Base-by-base conservation (phyloP, 1,140 invertebrate species). In the Brachionus rotundiformis region DNA sequence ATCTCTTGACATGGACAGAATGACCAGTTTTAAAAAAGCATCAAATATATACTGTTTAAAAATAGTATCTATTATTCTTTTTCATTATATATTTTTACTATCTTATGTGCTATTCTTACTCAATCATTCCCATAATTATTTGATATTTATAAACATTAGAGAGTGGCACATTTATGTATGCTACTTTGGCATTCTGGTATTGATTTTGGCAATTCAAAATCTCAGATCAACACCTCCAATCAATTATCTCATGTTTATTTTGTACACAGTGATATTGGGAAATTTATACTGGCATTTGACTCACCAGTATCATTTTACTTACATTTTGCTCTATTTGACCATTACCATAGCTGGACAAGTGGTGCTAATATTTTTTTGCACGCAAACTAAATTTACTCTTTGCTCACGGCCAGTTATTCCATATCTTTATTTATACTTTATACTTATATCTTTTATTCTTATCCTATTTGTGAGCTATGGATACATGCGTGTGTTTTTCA, bases 301-400 rank as follows among this genome's bases (percentile, higher is more conserved):
- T 19, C 44, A 25, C 29, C 13, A 41, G 8, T 41, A 73, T 44
- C 16, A 31, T 23, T 27, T 29, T 13, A 19, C 19, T 19, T 73
- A 13, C 2, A 13, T 73, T 25, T 44, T 73, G 16, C 44, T 73
- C n/a, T 13, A 23, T 44, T 44, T 73, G 36, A 73, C 41, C 19
- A 73, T 44, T 13, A 73, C 36, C 10, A 73, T 31, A 44, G 19
- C 29, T 11, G 33, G 36, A n/a, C 68, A 73, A 73, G 13, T 73
- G 3, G 39, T 31, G 1, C 19, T 73, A 2, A 44, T 73, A n/a
- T 25, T 16, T 44, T 73, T 73, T 73, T 73, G 68, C 36, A 33
- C 59, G 47, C 49, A 54, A 49, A 29, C 59, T 19, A 77, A 77
- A 23, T 77, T 77, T 77, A 54, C 75, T n/a, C 23, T 77, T 29